Base-by-base conservation (phyloP, 2,888 invertebrate genomes). In the Oscheius myriophilus region DNA sequence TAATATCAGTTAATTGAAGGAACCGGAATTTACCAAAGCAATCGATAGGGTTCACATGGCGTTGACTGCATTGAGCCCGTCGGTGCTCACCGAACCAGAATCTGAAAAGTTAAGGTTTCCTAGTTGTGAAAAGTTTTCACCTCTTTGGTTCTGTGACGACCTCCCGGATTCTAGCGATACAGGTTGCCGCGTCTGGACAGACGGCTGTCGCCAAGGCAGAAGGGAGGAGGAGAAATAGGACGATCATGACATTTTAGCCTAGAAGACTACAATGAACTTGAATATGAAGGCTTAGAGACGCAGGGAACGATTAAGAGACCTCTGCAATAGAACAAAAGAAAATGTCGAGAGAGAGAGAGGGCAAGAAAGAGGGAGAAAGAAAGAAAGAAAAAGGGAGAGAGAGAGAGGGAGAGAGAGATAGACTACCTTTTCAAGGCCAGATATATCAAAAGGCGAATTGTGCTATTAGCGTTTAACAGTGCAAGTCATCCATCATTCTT, bases 61-160 rank as follows among this genome's bases (percentile, higher is more conserved):
- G 16, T 11, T 62, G 62, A 7, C 62, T 63, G 57, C 78, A 78
- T 16, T 70, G 70, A 1, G 78, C 71, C 0, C 73, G 63, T 16
- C 75, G 76, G 52, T 79, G 77, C 54, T 79, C 79, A 0, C 77
- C 79, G 52, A 79, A 79, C 79, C 79, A 78, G 70, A 78, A 78
- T 57, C 72, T 74, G 64, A 25, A 72, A 6, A 4, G 2, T 49
- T 9, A 6, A 18, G 11, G 21, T 6, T 61, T 12, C 2, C 2
- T 23, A 53, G 7, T 12, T 23, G 16, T 57, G 58, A 58, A 55
- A 14, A 21, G 14, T 16, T 52, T 69, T 67, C 33, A 72, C 72
- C 70, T 54, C 69, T 77, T 69, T 51, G 79, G 79, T 45, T 71
- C 79, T 6, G 76, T 69, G 4, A 74, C 73, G 14, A 79, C 69